Conservation (phyloP, 2,113 vertebrate genomes). For the Strix uralensis region DNA sequence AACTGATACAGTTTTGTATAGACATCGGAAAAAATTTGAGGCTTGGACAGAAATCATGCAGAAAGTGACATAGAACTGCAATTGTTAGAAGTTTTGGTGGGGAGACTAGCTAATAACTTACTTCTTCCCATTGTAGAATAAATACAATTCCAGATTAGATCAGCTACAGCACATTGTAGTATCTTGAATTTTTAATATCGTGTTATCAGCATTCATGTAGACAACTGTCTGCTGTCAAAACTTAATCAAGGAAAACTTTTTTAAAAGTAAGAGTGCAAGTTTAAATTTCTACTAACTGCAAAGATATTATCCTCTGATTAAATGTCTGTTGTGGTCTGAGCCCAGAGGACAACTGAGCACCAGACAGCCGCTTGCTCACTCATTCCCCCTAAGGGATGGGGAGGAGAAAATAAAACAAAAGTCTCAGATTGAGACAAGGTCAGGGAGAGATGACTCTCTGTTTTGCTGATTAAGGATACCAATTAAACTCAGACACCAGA, state of each 20-base stretch:
- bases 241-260: not conserved
- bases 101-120: not conserved
- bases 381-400: too few relatives aligned
- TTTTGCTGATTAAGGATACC: too few relatives aligned
- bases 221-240: not conserved
- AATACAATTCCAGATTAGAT: not conserved
- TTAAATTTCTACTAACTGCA: not conserved
- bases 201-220: not conserved
- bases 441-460: too few relatives aligned
- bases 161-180: not conserved
- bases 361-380: too few relatives aligned
- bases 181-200: not conserved
- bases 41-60: not conserved
- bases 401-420: too few relatives aligned
- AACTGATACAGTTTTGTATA: not conserved
- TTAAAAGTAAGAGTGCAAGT: not conserved
- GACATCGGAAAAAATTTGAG: not conserved
- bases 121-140: not conserved
- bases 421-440: too few relatives aligned
- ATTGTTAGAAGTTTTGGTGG: not conserved
- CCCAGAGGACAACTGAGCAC: too few relatives aligned
- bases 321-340: too few relatives aligned
- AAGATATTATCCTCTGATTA: not conserved
- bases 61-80: not conserved
- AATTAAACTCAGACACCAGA: too few relatives aligned